Base-by-base conservation (phyloP, 2,888 invertebrate species). In the Drosophila parthenogenetica region DNA sequence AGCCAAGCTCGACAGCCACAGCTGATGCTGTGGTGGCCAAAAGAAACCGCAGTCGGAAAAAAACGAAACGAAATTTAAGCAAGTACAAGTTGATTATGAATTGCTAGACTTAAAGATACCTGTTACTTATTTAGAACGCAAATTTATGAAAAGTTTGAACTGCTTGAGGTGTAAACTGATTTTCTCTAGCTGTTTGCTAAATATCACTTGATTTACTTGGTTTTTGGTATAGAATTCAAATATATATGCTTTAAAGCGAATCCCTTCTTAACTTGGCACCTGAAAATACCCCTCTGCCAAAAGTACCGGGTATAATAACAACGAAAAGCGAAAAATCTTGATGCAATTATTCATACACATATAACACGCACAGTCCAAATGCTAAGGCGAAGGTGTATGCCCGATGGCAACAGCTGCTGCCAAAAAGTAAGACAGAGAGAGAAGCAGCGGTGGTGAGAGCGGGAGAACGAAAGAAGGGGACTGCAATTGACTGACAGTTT, bases 291-390 rank as follows among this genome's bases (percentile, higher is more conserved):
- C 35, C 8, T 35, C 4, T 5, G 13, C 5, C 8, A 13, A 13
- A 35, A 13, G 13, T 35, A 35, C 0, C 35, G 35, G 35, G 35
- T 35, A 35, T 13, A 35, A 51, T 42, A 77, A 59, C 39, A 61
- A 57, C 64, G 69, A 82, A 42, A 86, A 59, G 53, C 62, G 69
- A 82, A 42, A 85, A 76, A 86, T 85, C 87, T 87, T 89, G 87
- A 70, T 86, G 89, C 87, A 90, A 89, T 89, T 90, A 86, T 89
- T 81, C 87, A 86, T 83, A 89, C 66, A 58, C 51, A 46, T 83
- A 70, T 59, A 49, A 46, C 86, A 68, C 63, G 50, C 60, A 57
- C 73, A 60, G 60, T 69, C 72, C 25, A 60, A 71, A 76, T 70
- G 60, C 58, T 50, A 61, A 71, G 82, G 63, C 63, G 89, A 81